Evolutionary conservation across 2,113 vertebrate genomes (phyloP).

Genomic region (Brevimyrus niger): DNA sequence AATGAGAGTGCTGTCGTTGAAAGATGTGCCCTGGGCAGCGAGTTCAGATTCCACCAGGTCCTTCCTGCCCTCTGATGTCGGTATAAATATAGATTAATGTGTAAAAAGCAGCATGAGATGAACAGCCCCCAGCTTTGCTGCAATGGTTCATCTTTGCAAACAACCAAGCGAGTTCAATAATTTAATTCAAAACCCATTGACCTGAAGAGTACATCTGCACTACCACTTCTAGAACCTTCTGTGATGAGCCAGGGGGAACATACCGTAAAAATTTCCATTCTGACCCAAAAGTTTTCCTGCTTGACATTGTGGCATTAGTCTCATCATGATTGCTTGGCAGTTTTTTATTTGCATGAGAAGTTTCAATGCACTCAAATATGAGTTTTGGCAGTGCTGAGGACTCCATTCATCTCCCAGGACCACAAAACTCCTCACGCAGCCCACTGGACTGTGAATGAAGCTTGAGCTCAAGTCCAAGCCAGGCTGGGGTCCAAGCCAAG

Average conservation of each 20-base stretch:
- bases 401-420: not conserved
- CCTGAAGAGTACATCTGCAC: not conserved
- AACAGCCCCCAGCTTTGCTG: not conserved
- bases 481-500: not conserved
- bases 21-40: not conserved
- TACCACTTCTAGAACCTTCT: not conserved
- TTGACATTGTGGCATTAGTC: slow-evolving; percentile 3
- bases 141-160: not conserved
- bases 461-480: not conserved
- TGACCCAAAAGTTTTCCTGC: not conserved
- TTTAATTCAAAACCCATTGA: slow-evolving; percentile 6
- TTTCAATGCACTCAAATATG: not conserved
- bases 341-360: not conserved
- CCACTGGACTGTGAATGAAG: not conserved
- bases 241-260: not conserved
- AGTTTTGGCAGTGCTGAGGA: not conserved
- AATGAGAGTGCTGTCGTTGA: not conserved
- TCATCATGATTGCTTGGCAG: not conserved
- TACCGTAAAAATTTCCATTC: not conserved
- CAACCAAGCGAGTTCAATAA: not conserved
- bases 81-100: not conserved
- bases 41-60: not conserved
- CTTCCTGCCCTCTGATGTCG: not conserved
- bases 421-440: not conserved
- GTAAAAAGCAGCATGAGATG: slow-evolving; percentile 2